phyloP scores from a whole-genome alignment of 2,113 vertebrate species.

The Gavia stellata region DNA sequence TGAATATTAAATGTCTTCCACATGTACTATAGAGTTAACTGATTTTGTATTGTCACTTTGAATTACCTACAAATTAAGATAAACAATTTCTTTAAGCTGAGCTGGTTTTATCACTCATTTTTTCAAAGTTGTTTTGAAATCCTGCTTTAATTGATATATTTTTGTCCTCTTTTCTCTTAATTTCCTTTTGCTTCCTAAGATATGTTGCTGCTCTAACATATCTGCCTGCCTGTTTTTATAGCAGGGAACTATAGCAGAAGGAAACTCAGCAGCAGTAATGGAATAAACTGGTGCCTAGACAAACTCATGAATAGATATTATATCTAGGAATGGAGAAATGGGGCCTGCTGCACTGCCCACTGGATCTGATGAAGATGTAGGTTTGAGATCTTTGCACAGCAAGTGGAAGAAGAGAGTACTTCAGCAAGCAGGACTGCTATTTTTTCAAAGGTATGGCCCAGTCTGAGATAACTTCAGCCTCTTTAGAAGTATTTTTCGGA shows the following conservation, averaged over 20 bases:
- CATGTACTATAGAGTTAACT: not conserved
- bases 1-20: slow-evolving; percentile 23
- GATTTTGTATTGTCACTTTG: not conserved
- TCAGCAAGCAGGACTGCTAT: not conserved
- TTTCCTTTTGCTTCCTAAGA: not conserved
- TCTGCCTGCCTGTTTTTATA: not conserved
- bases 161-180: not conserved
- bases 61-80: not conserved
- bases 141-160: not conserved
- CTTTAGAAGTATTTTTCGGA: not conserved
- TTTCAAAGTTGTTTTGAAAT: not conserved
- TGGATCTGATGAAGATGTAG: not conserved
- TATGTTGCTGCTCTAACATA: not conserved
- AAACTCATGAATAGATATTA: not conserved
- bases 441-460: not conserved
- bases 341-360: not conserved
- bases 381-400: not conserved
- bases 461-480: not conserved
- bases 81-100: not conserved
- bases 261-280: not conserved
- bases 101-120: not conserved
- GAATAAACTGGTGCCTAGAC: not conserved
- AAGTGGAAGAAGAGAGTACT: not conserved
- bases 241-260: not conserved
- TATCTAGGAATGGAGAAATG: not conserved